Base-by-base conservation (phyloP, 2,888 invertebrate species). In the Polydrusus pterygomalis region DNA sequence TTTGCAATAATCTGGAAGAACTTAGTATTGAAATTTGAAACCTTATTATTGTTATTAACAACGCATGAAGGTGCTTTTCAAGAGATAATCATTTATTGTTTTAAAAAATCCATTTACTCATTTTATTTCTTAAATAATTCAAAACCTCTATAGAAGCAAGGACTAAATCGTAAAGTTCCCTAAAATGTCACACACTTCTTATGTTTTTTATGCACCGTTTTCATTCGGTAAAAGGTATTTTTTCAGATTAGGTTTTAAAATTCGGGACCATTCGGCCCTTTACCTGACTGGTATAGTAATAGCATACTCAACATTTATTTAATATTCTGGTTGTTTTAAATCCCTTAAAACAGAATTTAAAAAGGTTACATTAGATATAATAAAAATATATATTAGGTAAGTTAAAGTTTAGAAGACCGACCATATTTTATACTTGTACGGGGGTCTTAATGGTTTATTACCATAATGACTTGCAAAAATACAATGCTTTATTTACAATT, bases 111-210 rank as follows among this genome's bases (percentile, higher is more conserved):
- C 51, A 11, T 51, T 20, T 6, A 20, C 20, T 6, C 18, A 3
- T 51, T 51, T 51, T 51, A 51, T 51, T 51, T 18, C 18, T 18
- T 51, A 51, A 51, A 51, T 51, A 51, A 51, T 51, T 51, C 51
- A 20, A 51, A 51, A 20, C 51, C 20, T 51, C 18, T 20, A 20
- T 11, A 10, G 13, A 51, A 51, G 20, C 51, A 18, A 20, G 18
- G 10, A 7, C 51, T 9, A 20, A 20, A 51, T 51, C 51, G 51
- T 51, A 51, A 51, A 51, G 17, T 8, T 51, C 18, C 20, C 20
- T 18, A 18, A 18, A 51, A 51, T 20, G 51, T 20, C 11, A 51
- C 51, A 49, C 15, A 43, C 18, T 17, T 51, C 18, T 20, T 51
- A 25, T 51, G 51, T 51, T 51, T 51, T 49, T 49, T 49, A 49